A percentile compares a stretch with the other conserved stretches of the same genome.
These are phyloP conservation scores for Agrotis exclamationis DNA, from an alignment of 2,888 invertebrate species.

Conservation along the genomic window DNA sequence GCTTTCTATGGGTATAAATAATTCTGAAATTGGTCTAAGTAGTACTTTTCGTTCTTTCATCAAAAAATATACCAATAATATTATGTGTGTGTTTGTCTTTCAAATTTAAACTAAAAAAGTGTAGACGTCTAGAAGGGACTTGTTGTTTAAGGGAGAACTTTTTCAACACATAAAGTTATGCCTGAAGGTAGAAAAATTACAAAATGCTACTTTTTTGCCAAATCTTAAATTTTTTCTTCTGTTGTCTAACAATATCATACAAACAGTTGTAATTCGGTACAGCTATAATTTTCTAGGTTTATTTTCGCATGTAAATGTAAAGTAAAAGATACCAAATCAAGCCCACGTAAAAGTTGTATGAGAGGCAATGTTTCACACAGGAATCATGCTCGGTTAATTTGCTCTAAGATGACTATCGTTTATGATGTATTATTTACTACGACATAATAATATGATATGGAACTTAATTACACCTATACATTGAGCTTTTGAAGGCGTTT, in stretches of 20 bases:
- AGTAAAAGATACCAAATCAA: slow-evolving; percentile 6
- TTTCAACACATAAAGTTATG: not conserved
- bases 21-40: no score
- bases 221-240: not conserved
- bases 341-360: slow-evolving; percentile 1
- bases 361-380: slow-evolving; percentile 26
- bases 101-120: no score
- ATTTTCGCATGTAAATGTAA: slow-evolving; percentile 1
- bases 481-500: slow-evolving; percentile 24
- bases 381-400: slow-evolving; percentile 50
- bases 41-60: no score
- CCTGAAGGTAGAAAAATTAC: no score
- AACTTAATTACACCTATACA: slow-evolving; percentile 51
- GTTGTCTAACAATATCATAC: not conserved
- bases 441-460: slow-evolving; percentile 55
- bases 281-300: not conserved
- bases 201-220: no score
- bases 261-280: not conserved
- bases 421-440: slow-evolving; percentile 54
- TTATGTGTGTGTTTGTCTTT: no score
- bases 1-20: no score
- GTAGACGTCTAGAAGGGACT: no score
- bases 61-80: no score
- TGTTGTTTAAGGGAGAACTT: not conserved
- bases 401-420: slow-evolving; percentile 50